Base-by-base conservation (phyloP, 2,888 invertebrate species). In the Ashinkailepas kermadecensis region DNA sequence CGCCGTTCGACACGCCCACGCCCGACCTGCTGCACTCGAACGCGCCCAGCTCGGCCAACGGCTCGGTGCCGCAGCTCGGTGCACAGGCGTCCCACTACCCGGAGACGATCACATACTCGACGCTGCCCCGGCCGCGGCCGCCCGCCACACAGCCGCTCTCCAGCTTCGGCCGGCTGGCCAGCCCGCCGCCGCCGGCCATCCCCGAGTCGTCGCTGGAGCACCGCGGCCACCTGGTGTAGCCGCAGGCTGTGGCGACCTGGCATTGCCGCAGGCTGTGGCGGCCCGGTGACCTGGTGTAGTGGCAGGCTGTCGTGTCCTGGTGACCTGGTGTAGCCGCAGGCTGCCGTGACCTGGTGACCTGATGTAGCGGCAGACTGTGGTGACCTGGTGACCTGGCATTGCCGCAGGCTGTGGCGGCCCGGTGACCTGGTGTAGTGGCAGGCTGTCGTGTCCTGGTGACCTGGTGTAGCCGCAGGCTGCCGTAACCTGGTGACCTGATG, bases 1-100 rank as follows among this genome's bases (percentile, higher is more conserved):
- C 90, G 87, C 96, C 96, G 88, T 92, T 93, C 13, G 92, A 95
- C 86, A 96, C 96, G 0, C 93, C 94, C 85, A 95, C 92, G 83
- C 90, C 90, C 23, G 96, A 95, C 86, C 91, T 92, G 83, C 95
- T 95, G 2, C 91, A 92, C 81, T 91, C 96, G 82, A 91, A 92
- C 81, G 94, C 94, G 85, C 95, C 95, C 86, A 92, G 94, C 94
- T 86, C 90, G 91, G 88, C 39, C 23, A 65, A 65, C 9, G 65
- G 65, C 65, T 65, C 65, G 8, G 65, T 65, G 65, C 65, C 65
- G 23, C 65, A 65, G 65, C 65, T 65, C 10, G 7, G 70, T 18
- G 15, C 9, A 15, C 70, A 56, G 54, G 13, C 54, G 9, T 1
- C 56, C 21, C 23, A 21, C 18, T 18, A 21, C 10, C 56, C 56